Percentiles rank a stretch among this genome's conserved stretches.
These are phyloP conservation scores for Neopelma chrysocephalum DNA, from an alignment of 2,797 vertebrate species.

Conservation along the genomic window DNA sequence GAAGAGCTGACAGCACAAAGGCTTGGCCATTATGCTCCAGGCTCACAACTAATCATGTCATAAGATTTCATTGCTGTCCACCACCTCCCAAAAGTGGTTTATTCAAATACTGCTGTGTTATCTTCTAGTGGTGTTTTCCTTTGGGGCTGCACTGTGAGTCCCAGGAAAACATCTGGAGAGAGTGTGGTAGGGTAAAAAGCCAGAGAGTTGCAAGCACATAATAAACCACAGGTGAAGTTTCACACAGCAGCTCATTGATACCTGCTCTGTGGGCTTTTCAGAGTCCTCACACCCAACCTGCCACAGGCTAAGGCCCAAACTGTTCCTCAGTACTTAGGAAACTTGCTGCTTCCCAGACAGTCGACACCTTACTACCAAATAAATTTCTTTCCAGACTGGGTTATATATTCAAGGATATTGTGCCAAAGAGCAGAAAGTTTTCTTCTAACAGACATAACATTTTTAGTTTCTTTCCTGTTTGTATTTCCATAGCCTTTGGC, in stretches of 20 bases:
- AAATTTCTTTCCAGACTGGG: neutral
- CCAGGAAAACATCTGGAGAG: neutral
- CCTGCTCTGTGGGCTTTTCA: neutral
- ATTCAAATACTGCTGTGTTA: neutral
- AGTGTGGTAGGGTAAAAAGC: neutral
- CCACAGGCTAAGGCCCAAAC: neutral
- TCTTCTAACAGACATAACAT: neutral
- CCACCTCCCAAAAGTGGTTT: neutral
- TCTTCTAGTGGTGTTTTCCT: neutral
- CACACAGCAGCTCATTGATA: neutral
- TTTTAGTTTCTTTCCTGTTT: neutral
- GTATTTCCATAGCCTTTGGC: neutral
- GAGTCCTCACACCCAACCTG: neutral
- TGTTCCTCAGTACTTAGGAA: neutral
- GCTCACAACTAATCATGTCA: rapidly evolving
- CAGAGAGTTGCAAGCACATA: neutral
- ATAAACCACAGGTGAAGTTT: neutral
- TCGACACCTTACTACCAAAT: neutral
- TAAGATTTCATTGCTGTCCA: neutral
- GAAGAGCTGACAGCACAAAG: neutral
- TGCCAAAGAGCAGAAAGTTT: neutral
- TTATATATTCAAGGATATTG: neutral
- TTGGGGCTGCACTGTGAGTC: neutral
- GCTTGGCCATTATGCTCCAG: neutral
- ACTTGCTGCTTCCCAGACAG: neutral